Percentiles rank a stretch among this genome's conserved stretches.
These are phyloP conservation scores for Lethrus apterus DNA, from an alignment of 1,140 invertebrate genomes.

Conservation along the genomic window DNA sequence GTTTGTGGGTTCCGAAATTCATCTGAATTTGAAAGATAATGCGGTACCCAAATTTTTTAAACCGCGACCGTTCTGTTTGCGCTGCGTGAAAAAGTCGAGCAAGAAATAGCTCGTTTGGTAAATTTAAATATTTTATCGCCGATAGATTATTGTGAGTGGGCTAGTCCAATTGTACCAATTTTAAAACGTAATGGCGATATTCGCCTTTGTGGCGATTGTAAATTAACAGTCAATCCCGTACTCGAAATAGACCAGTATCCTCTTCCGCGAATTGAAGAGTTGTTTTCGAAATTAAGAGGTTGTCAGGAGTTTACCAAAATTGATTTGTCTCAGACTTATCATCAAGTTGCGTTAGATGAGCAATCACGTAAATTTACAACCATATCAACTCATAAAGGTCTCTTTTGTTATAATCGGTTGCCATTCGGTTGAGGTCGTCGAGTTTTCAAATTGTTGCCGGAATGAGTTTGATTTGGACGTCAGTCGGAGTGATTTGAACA, in stretches of 20 bases:
- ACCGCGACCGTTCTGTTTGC: too few relatives aligned
- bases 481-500: too few relatives aligned
- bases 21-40: too few relatives aligned
- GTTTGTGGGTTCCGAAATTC: too few relatives aligned
- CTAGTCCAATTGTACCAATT: constrained; percentile 37
- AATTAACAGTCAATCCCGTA: constrained; percentile 30
- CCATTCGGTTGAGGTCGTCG: too few relatives aligned
- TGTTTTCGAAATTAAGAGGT: constrained; percentile 22
- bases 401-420: constrained; percentile 18
- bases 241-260: constrained; percentile 24
- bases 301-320: too few relatives aligned
- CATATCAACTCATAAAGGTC: constrained; percentile 32
- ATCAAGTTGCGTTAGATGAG: constrained; percentile 37
- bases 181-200: constrained; percentile 34
- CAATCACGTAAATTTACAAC: constrained; percentile 33
- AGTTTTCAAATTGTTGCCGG: too few relatives aligned
- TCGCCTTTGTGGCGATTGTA: constrained; percentile 38
- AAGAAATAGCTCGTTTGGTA: constrained; percentile 23
- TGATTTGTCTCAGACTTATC: constrained; percentile 42
- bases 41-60: too few relatives aligned
- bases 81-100: constrained; percentile 15
- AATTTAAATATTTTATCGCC: constrained; percentile 13
- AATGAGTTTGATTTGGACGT: too few relatives aligned
- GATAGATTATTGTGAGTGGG: constrained; percentile 31
- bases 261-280: too few relatives aligned